Evolutionary conservation across 2,113 vertebrate species (phyloP).

Genomic region (Plestiodon gilberti): DNA sequence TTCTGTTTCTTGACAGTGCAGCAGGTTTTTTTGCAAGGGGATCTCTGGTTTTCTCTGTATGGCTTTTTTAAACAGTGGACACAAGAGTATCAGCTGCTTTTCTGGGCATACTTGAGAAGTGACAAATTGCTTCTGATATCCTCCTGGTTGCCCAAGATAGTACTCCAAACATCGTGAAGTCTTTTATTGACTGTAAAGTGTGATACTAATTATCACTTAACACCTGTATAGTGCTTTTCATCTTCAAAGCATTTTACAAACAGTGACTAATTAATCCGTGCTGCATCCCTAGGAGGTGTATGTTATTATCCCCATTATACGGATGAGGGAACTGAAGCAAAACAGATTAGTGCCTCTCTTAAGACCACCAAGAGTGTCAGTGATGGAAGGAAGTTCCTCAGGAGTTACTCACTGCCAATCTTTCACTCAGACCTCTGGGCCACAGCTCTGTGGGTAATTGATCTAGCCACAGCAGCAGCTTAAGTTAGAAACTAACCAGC

Average conservation of each 20-base stretch:
- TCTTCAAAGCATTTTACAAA: conserved; percentile 74
- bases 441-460: background rate
- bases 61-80: conserved; percentile 23
- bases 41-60: fast-evolving
- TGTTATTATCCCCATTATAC: conserved; percentile 56
- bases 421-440: fast-evolving
- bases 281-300: conserved; percentile 60
- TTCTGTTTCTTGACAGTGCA: background rate
- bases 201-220: conserved; percentile 75
- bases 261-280: conserved; percentile 75
- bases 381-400: conserved; percentile 34
- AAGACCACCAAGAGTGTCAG: conserved; percentile 21
- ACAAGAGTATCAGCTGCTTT: background rate
- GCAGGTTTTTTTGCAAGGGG: conserved; percentile 10
- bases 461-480: background rate
- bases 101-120: conserved; percentile 44
- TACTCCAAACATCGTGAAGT: conserved; percentile 65
- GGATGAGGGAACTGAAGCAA: conserved; percentile 57
- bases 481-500: conserved; percentile 2
- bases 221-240: conserved; percentile 70
- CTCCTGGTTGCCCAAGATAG: conserved; percentile 62
- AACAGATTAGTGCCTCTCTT: conserved; percentile 43
- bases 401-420: background rate
- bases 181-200: conserved; percentile 68
- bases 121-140: conserved; percentile 56